phyloP scores from a whole-genome alignment of 1,140 invertebrate species.

The Fopius arisanus region DNA sequence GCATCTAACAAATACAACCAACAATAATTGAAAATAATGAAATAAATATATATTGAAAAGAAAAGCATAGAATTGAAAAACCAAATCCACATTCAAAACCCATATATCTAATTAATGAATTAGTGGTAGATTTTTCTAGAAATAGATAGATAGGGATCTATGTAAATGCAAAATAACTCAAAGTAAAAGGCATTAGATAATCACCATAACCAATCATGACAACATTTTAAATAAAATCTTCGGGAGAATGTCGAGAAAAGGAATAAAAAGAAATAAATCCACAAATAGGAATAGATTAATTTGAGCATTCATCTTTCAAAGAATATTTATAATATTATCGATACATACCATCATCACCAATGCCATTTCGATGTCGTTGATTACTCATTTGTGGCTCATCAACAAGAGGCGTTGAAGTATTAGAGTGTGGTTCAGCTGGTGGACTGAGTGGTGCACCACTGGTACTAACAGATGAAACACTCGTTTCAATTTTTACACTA shows the following conservation, averaged over 20 bases:
- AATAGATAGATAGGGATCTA: neutral
- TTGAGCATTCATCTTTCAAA: slow-evolving; percentile 1
- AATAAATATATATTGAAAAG: slow-evolving; percentile 63
- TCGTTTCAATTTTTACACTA: slow-evolving; percentile 54
- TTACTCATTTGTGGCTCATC: slow-evolving; percentile 66
- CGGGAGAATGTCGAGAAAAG: neutral
- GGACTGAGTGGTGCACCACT: slow-evolving; percentile 61
- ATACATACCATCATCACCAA: slow-evolving; percentile 58
- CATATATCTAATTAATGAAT: neutral
- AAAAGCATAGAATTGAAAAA: slow-evolving; percentile 38
- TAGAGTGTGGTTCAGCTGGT: slow-evolving; percentile 68
- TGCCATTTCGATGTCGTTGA: slow-evolving; percentile 56
- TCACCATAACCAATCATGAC: neutral
- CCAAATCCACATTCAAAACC: slow-evolving; percentile 19
- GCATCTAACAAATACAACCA: slow-evolving; percentile 67
- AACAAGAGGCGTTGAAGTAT: slow-evolving; percentile 70
- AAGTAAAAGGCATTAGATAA: neutral
- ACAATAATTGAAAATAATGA: slow-evolving; percentile 55
- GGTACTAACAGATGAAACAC: slow-evolving; percentile 59
- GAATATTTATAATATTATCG: neutral
- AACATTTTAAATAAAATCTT: neutral
- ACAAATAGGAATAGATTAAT: slow-evolving; percentile 20
- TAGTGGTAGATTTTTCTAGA: neutral
- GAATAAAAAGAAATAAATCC: slow-evolving; percentile 7
- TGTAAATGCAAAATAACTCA: neutral